These are phyloP conservation scores for Cremastobaeus sp. DNA, from an alignment of 2,888 invertebrate genomes.

Conservation along the genomic window DNA sequence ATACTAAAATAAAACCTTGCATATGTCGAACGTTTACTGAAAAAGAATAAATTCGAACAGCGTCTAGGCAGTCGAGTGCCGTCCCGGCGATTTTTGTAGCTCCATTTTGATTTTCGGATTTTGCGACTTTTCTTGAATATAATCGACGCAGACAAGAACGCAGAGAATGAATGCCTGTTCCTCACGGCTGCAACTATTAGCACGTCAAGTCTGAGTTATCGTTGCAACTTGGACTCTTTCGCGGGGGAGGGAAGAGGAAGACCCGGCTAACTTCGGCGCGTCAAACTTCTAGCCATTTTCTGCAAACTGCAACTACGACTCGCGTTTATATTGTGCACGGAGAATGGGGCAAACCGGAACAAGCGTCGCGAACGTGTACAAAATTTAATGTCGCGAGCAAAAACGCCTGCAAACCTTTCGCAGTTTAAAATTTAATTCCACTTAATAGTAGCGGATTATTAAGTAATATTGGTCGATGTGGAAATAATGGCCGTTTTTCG, in stretches of 20 bases:
- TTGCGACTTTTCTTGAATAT: no score
- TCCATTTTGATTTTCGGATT: no score
- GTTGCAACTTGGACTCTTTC: constrained; percentile 45
- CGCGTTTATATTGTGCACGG: constrained; percentile 33
- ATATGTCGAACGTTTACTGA: no score
- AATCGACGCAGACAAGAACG: constrained; percentile 52
- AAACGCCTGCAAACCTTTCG: no score
- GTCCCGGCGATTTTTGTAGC: no score
- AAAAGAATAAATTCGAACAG: no score
- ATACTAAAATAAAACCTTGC: no score
- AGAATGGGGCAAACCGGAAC: constrained; percentile 38
- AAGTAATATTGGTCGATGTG: no score
- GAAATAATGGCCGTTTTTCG: no score
- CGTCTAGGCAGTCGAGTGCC: no score
- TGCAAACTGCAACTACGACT: constrained; percentile 36
- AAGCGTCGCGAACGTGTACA: constrained; percentile 26
- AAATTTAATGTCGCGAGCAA: constrained; percentile 9
- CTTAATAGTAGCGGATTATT: no score
- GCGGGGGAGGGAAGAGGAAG: constrained; percentile 6
- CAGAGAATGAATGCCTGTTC: constrained; percentile 47
- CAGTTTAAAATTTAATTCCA: no score
- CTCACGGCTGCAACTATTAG: constrained; percentile 54
- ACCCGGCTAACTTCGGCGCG: constrained; percentile 31
- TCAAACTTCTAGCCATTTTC: constrained; percentile 49
- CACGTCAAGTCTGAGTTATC: constrained; percentile 52